Conservation (phyloP, 92 coral and sea anemone species). For the Epizoanthus scotinus region DNA sequence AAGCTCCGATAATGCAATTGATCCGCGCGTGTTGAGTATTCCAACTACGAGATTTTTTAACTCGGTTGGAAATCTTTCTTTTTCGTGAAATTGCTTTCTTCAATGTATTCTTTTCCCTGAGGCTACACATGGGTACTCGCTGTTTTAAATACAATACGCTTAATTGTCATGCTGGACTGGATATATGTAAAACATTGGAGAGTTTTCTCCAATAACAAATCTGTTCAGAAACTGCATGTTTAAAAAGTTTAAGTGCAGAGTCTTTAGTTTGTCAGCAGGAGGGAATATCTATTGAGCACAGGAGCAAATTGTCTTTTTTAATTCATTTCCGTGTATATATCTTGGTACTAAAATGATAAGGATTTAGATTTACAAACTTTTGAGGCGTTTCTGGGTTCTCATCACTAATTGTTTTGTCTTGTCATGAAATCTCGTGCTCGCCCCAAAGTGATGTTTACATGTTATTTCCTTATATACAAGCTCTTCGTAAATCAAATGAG, state of each 20-base stretch:
- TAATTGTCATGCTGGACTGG: constrained; percentile 6
- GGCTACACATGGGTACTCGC: constrained; percentile 14
- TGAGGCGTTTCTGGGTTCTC: not conserved
- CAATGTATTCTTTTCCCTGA: not conserved
- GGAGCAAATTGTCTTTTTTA: not conserved
- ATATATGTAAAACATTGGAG: constrained; percentile 7
- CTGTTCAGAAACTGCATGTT: constrained; percentile 23
- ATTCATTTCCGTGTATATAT: not conserved
- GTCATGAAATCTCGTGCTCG: not conserved
- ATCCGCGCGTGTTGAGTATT: too few species aligned
- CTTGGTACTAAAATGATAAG: constrained; percentile 1
- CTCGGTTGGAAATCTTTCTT: constrained; percentile 17
- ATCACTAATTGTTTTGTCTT: constrained; percentile 16
- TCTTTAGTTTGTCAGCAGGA: not conserved
- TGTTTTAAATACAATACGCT: constrained; percentile 1
- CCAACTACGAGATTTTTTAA: not conserved
- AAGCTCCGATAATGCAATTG: too few species aligned
- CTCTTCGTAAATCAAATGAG: not conserved
- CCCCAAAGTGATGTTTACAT: not conserved
- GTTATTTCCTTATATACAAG: not conserved
- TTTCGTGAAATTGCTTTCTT: constrained; percentile 23
- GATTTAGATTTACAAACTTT: not conserved
- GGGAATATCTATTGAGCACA: not conserved
- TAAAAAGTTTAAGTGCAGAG: not conserved
- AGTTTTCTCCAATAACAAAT: constrained; percentile 26